Percentiles rank a stretch among this genome's conserved stretches.
Conservation (phyloP, 2,797 vertebrate genomes). For the Aeoliscus strigatus region DNA sequence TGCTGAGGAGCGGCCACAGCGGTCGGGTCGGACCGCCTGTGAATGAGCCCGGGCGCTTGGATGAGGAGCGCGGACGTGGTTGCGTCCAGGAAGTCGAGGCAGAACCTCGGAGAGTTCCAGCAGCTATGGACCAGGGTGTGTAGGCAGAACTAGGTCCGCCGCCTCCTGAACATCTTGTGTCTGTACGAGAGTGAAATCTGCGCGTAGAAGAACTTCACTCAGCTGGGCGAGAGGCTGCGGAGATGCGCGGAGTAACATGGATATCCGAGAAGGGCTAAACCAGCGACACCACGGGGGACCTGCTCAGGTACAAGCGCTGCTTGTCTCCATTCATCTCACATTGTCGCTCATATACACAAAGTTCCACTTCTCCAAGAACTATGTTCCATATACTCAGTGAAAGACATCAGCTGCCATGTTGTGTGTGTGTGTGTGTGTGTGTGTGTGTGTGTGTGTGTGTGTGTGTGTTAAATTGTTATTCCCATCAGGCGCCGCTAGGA, state of each 20-base stretch:
- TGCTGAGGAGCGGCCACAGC: slow-evolving; percentile 1
- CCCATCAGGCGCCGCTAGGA: too few species aligned
- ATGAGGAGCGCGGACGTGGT: slow-evolving; percentile 1
- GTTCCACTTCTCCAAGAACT: slow-evolving; percentile 12
- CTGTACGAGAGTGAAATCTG: slow-evolving; percentile 18
- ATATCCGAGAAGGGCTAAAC: slow-evolving; percentile 54
- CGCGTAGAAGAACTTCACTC: slow-evolving; percentile 48
- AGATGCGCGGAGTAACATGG: slow-evolving; percentile 62
- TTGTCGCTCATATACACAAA: too few species aligned
- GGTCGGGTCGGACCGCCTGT: slow-evolving; percentile 3
- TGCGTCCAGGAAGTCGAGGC: too few species aligned
- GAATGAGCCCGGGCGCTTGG: slow-evolving; percentile 8
- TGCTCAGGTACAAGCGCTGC: slow-evolving; percentile 36
- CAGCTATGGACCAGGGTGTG: not conserved
- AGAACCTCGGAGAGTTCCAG: slow-evolving; percentile 4
- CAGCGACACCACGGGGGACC: slow-evolving; percentile 25
- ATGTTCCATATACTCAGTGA: not conserved
- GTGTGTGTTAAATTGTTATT: too few species aligned
- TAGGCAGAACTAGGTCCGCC: not conserved
- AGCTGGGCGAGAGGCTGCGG: slow-evolving; percentile 31
- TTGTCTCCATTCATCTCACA: not conserved
- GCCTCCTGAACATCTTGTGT: not conserved
- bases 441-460: too few species aligned
- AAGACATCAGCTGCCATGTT: not conserved
- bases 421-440: too few species aligned